A percentile compares a stretch with the other conserved stretches of the same genome.
Conservation (phyloP, 2,797 vertebrate species). For the Sciurus vulgaris region DNA sequence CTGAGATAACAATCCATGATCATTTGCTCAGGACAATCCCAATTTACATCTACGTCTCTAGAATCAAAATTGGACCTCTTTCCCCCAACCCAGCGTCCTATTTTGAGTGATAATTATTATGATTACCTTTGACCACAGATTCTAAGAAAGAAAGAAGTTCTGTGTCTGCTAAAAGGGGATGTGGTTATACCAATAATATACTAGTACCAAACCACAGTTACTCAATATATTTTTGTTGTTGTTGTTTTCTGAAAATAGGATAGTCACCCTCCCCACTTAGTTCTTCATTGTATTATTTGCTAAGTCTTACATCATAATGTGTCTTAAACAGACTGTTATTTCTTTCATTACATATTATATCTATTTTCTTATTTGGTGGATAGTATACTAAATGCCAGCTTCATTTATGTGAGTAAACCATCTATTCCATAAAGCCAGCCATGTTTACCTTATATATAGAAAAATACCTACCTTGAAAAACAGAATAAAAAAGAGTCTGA, state of each 20-base stretch:
- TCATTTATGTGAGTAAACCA: background rate
- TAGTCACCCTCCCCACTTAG: background rate
- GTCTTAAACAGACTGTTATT: background rate
- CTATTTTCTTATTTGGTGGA: background rate
- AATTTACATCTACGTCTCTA: background rate
- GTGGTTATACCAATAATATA: background rate
- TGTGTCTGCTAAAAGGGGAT: background rate
- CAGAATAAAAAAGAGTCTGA: background rate
- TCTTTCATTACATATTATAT: background rate
- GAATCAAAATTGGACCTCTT: background rate
- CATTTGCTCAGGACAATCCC: background rate
- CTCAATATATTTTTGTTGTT: background rate
- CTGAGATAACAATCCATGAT: background rate
- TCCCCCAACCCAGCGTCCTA: background rate
- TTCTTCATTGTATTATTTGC: background rate
- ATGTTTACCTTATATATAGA: background rate
- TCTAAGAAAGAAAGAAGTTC: conserved; percentile 16
- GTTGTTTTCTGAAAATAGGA: background rate
- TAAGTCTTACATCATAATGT: background rate
- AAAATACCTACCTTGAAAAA: background rate
- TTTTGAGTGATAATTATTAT: background rate
- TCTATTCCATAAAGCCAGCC: background rate
- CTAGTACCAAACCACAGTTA: background rate
- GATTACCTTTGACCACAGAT: background rate
- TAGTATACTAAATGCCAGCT: background rate